Evolutionary conservation across 2,113 vertebrate species (phyloP).

Genomic region (Hypocryptadius cinnamomeus): DNA sequence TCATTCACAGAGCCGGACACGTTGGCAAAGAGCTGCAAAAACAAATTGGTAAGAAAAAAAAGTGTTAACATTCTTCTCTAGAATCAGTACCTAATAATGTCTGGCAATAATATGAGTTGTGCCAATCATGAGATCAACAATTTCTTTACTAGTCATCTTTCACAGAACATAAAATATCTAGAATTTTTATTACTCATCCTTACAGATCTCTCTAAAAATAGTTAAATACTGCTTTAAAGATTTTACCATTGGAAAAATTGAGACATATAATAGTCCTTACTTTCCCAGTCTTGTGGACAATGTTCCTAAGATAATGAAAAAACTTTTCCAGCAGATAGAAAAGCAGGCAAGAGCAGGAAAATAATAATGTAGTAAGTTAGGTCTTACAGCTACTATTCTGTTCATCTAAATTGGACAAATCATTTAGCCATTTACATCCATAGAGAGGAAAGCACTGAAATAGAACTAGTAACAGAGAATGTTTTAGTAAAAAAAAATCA

Average conservation of each 20-base stretch:
- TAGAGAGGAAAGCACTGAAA: not conserved
- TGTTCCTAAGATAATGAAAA: not conserved
- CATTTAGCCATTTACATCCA: not conserved
- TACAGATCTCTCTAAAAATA: not conserved
- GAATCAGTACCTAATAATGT: not conserved
- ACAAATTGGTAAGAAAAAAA: not conserved
- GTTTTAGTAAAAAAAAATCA: not conserved
- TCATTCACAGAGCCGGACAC: slow-evolving; percentile 56
- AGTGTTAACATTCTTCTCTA: not conserved
- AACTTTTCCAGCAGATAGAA: not conserved
- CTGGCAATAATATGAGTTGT: not conserved
- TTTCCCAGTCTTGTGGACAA: not conserved
- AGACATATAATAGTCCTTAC: not conserved
- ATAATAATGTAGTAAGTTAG: not conserved
- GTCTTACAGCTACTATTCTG: not conserved
- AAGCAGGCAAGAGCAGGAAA: not conserved
- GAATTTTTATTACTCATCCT: not conserved
- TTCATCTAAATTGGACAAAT: not conserved
- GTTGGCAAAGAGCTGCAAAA: slow-evolving; percentile 61
- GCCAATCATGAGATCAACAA: not conserved
- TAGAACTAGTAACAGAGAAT: not conserved
- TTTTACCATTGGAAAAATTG: not conserved
- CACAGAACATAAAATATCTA: not conserved
- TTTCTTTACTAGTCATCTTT: not conserved
- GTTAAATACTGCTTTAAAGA: not conserved